Evolutionary conservation across 1,140 invertebrate species (phyloP), one percentile per base, ranked within the genome.

Genomic region (Meloidogyne floridensis): DNA sequence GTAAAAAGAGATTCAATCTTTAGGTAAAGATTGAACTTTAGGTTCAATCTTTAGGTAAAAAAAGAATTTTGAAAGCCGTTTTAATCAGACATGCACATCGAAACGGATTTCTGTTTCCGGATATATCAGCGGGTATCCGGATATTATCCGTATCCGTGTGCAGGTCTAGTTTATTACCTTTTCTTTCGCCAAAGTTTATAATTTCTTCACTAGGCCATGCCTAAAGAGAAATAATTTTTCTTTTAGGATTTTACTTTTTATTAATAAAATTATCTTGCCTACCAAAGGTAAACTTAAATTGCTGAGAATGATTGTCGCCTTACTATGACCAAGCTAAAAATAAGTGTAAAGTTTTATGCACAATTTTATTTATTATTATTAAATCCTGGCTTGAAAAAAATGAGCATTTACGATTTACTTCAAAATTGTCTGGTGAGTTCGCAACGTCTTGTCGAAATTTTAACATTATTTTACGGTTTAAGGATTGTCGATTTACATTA

Each of bases 271-370:
- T 65, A 8, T 47, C 47, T 15, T 15, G n/a, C 15, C 7, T 65
- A 65, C 72, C 72, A 74, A 32, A 15, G 72, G 72, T 51, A 74
- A n/a, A 18, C 72, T 74, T 5, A 74, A n/a, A 20, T 74, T 74
- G 6, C 18, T 15, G 5, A 74, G 53, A 8, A 74, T 47, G 5
- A 74, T 18, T 20, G 72, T 54, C 11, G 72, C 72, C n/a, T 54
- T 47, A 20, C 72, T 74, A 54, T 74, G 72, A 13, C 72, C 72
- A 47, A 74, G 53, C 72, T 74, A 65, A 65, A 65, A 65, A n/a
- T 3, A 54, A 10, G 13, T 47, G 47, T 47, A 72, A 13, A 10
- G 43, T 13, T 72, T 42, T 42, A 13, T 13, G 43, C 43, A 72
- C 9, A 72, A 72, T 10, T 9, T 42, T 72, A 42, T 72, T 47